Percentiles rank a stretch among this genome's conserved stretches.
These are phyloP conservation scores for Dorcus hopei DNA, from an alignment of 2,888 invertebrate species.

Conservation along the genomic window DNA sequence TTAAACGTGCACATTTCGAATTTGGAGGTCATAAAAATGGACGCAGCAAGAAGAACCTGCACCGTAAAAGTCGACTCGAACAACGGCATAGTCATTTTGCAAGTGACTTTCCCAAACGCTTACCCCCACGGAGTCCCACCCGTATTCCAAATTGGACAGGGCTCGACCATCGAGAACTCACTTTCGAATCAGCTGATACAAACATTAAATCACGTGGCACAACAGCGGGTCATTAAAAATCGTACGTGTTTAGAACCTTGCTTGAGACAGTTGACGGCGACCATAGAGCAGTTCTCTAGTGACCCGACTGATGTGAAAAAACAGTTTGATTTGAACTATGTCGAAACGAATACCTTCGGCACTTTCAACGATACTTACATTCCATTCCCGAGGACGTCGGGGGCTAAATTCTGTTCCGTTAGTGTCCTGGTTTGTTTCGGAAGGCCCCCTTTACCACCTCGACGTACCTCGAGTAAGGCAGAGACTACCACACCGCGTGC, in stretches of 20 bases:
- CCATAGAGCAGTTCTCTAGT: constrained; percentile 60
- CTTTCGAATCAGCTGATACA: constrained; percentile 60
- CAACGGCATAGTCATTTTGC: constrained; percentile 43
- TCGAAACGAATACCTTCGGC: constrained; percentile 42
- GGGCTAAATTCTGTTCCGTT: constrained; percentile 87
- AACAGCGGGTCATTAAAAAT: constrained; percentile 79
- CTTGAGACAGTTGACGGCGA: constrained; percentile 65
- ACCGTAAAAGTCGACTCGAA: constrained; percentile 56
- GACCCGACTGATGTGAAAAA: constrained; percentile 54
- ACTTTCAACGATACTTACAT: constrained; percentile 72
- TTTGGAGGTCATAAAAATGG: constrained; percentile 59
- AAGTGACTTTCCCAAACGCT: constrained; percentile 67
- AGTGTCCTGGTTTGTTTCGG: constrained; percentile 85
- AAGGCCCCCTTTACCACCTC: constrained; percentile 62
- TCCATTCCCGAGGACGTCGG: constrained; percentile 91
- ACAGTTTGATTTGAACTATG: constrained; percentile 27
- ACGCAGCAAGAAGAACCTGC: constrained; percentile 55
- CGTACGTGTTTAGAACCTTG: constrained; percentile 87
- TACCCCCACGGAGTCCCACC: constrained; percentile 70
- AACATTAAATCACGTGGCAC: constrained; percentile 75
- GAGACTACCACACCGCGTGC: constrained; percentile 78
- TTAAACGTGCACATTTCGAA: constrained; percentile 74
- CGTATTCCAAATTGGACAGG: constrained; percentile 65
- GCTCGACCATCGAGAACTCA: constrained; percentile 48
- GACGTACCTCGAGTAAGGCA: constrained; percentile 66